Evolutionary conservation across 2,797 vertebrate genomes (phyloP).

Genomic region (Enteromius radiatus): DNA sequence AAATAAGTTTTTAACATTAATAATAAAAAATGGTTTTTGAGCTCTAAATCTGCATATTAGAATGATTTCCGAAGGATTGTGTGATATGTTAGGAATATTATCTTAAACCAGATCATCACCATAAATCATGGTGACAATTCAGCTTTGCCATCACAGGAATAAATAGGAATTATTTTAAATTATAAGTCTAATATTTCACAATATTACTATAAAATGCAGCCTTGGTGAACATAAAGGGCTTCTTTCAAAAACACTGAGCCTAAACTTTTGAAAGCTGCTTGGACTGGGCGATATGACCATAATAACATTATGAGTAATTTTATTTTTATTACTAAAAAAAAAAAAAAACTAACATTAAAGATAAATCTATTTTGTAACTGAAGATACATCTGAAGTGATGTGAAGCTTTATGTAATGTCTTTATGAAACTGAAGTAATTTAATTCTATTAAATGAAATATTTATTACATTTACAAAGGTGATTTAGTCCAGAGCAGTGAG

Average conservation of each 20-base stretch:
- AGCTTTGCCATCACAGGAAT: too few relatives aligned
- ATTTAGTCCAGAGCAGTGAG: too few relatives aligned
- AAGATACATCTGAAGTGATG: too few relatives aligned
- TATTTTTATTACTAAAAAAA: too few relatives aligned
- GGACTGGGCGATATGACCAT: too few relatives aligned
- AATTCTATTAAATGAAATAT: too few relatives aligned
- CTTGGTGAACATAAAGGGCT: not conserved
- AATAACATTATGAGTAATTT: not conserved
- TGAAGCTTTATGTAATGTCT: too few relatives aligned
- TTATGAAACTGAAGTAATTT: too few relatives aligned
- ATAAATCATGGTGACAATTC: too few relatives aligned
- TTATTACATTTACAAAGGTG: too few relatives aligned
- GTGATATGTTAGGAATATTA: not conserved
- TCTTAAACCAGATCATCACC: not conserved
- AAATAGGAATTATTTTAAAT: not conserved
- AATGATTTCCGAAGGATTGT: not conserved
- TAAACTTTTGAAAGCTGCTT: not conserved
- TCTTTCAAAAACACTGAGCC: not conserved
- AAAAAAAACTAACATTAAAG: too few relatives aligned
- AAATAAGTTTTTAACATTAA: not conserved
- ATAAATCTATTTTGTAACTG: too few relatives aligned
- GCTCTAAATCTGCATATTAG: not conserved
- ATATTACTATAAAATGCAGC: not conserved
- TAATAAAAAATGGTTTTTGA: not conserved
- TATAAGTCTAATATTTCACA: not conserved